Percentiles rank a stretch among this genome's conserved stretches.
phyloP scores from a whole-genome alignment of 2,113 vertebrate genomes.

The Heterotilapia buettikoferi region DNA sequence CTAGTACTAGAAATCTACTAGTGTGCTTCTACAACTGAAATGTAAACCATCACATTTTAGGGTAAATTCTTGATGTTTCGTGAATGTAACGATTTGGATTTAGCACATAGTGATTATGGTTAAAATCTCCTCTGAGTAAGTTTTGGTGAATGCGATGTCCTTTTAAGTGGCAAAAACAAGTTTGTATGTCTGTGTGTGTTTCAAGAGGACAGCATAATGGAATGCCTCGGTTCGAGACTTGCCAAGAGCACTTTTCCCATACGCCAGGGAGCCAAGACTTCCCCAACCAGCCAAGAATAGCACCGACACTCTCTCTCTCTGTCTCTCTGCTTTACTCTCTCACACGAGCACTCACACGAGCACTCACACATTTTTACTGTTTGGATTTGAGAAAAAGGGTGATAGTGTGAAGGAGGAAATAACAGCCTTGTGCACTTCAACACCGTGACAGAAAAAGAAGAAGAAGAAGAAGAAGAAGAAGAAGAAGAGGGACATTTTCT shows the following conservation, averaged over 20 bases:
- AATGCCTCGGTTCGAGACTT: conserved; percentile 60
- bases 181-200: conserved; percentile 44
- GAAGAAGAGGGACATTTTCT: background rate
- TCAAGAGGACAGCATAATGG: conserved; percentile 66
- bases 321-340: conserved; percentile 1
- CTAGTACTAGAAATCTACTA: conserved; percentile 23
- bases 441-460: background rate
- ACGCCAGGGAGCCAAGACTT: conserved; percentile 71
- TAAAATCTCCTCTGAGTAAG: background rate
- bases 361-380: conserved; percentile 22
- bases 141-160: background rate
- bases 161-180: conserved; percentile 30
- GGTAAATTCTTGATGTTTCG: background rate
- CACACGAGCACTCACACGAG: conserved; percentile 1
- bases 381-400: conserved; percentile 6
- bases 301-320: conserved; percentile 1
- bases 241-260: conserved; percentile 79
- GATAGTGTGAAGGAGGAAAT: conserved; percentile 18
- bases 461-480: background rate
- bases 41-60: background rate
- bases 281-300: conserved; percentile 73
- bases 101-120: background rate
- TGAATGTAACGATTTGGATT: background rate
- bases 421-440: conserved; percentile 13
- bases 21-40: background rate